Evolutionary conservation across 2,888 invertebrate genomes (phyloP).

Genomic region (Tipula unca): DNA sequence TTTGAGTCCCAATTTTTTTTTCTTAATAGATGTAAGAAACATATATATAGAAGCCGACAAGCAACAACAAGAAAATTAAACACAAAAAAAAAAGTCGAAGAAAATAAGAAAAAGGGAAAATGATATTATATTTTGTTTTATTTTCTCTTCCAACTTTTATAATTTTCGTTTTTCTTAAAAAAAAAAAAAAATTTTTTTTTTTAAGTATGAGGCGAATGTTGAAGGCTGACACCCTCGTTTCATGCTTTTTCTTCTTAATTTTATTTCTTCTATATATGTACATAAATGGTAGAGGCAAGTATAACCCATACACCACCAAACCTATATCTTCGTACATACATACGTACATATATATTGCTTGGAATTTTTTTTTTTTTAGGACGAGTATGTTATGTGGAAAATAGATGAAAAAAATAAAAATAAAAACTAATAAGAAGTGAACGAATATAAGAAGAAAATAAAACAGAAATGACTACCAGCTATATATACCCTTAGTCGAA

Average conservation of each 20-base stretch:
- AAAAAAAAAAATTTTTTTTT: neutral
- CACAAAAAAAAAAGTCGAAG: too few species aligned
- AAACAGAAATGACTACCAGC: neutral
- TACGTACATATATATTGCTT: neutral
- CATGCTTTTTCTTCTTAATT: neutral
- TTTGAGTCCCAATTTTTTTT: neutral
- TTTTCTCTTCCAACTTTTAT: neutral
- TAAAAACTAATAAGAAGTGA: neutral
- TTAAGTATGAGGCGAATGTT: neutral
- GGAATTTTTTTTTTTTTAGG: neutral
- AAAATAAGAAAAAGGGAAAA: conserved; percentile 1
- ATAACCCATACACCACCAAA: neutral
- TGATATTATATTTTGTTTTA: conserved; percentile 8
- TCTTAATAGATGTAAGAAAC: neutral
- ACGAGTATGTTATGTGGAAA: neutral
- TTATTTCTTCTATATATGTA: neutral
- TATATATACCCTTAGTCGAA: neutral
- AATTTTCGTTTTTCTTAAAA: conserved; percentile 1
- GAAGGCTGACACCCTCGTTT: neutral
- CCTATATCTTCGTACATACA: too few species aligned
- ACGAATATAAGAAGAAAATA: neutral
- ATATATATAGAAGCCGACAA: neutral
- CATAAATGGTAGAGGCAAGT: neutral
- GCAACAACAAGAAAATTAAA: neutral
- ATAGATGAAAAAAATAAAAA: conserved; percentile 14